A percentile compares a stretch with the other conserved stretches of the same genome.
Conservation (phyloP, 1,140 invertebrate genomes). For the Argopecten irradians region DNA sequence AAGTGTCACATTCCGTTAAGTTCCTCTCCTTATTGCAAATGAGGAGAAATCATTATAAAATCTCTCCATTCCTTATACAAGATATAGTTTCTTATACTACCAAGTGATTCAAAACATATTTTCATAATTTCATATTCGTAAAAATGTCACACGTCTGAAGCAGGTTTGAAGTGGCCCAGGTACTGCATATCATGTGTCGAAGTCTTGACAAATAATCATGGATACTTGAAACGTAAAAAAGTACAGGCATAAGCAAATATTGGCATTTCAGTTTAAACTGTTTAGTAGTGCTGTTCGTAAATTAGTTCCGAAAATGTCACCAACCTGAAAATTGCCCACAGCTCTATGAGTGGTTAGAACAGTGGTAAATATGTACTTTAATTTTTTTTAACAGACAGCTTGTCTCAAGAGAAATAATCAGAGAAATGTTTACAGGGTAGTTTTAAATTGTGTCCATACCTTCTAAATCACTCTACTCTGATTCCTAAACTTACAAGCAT, state of each 20-base stretch:
- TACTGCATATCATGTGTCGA: background rate
- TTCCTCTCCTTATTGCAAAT: background rate
- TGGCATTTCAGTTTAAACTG: background rate
- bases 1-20: background rate
- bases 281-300: background rate
- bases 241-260: background rate
- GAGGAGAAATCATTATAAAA: background rate
- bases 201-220: background rate
- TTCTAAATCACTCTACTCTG: no score
- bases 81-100: background rate
- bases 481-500: no score
- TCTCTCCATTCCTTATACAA: background rate
- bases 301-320: background rate
- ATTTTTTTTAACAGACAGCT: no score
- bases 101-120: constrained; percentile 2
- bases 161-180: background rate
- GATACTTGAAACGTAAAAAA: background rate
- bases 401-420: no score
- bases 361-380: no score
- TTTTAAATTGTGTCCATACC: no score
- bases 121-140: background rate
- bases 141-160: constrained; percentile 15
- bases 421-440: no score
- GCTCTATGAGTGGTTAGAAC: background rate
- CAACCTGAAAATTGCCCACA: background rate